Evolutionary conservation across 2,797 vertebrate genomes (phyloP).

Genomic region (Chrysocyon brachyurus): DNA sequence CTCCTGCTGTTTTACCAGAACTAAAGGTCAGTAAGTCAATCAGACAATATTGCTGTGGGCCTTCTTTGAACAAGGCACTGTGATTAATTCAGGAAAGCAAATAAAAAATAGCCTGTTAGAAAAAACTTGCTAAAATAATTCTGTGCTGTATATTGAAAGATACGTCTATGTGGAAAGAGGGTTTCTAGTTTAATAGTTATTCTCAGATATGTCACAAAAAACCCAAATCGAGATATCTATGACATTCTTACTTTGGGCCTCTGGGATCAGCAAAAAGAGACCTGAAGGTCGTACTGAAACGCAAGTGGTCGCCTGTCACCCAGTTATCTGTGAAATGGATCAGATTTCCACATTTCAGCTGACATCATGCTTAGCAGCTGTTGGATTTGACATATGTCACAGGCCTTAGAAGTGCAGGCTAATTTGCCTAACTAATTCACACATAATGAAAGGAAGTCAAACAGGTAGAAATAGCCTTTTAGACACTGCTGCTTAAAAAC

Average conservation of each 20-base stretch:
- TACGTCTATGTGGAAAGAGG: not conserved
- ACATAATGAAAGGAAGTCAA: slow-evolving; percentile 47
- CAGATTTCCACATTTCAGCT: not conserved
- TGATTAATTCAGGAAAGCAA: slow-evolving; percentile 59
- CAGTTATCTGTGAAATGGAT: not conserved
- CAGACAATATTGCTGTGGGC: slow-evolving; percentile 28
- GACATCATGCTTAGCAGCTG: not conserved
- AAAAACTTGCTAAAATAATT: slow-evolving; percentile 25
- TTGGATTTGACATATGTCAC: not conserved
- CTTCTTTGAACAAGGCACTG: not conserved
- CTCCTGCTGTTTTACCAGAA: not conserved
- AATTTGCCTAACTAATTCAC: not conserved
- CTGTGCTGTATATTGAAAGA: slow-evolving; percentile 18
- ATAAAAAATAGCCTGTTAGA: slow-evolving; percentile 41
- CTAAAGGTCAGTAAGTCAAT: slow-evolving; percentile 59
- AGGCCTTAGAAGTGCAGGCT: not conserved
- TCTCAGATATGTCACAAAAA: not conserved
- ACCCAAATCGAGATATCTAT: not conserved
- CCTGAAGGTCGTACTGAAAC: not conserved
- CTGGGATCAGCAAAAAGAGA: not conserved
- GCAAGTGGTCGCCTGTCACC: not conserved
- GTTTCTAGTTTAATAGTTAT: slow-evolving; percentile 19
- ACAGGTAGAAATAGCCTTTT: not conserved
- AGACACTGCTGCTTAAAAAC: slow-evolving; percentile 37
- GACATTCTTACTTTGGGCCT: not conserved